Evolutionary conservation across 2,888 invertebrate genomes (phyloP), one percentile per base, ranked within the genome.

Genomic region (Dynastes hyllus): DNA sequence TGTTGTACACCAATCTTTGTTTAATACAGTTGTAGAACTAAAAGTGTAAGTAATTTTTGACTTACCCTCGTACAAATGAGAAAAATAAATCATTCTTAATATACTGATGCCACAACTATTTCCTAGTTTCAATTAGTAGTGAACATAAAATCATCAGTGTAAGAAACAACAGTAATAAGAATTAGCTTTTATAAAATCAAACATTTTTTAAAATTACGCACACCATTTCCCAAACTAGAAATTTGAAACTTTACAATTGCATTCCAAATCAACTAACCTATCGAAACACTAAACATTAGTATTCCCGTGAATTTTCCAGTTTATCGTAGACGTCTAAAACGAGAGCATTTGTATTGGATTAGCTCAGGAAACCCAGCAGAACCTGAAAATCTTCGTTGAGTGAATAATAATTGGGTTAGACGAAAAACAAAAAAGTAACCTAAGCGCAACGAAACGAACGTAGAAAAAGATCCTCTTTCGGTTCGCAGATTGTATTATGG

Each of bases 321-420:
- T 53, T 32, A 70, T 70, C 27, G 63, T 63, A 63, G 27, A 63
- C 58, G 32, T 70, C 22, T 22, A 22, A 32, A 53, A 73, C 22
- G 55, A 53, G 55, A 55, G 55, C 55, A 71, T 73, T 73, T 40
- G 58, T 61, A 73, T 73, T 73, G 27, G 37, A 73, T 73, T 73
- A 73, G 22, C 58, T 58, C 58, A 58, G 58, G 22, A 73, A 40
- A 61, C 22, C 58, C 55, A 40, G 61, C 11, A 40, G 9, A 73
- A 73, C 73, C 32, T 69, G 16, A 58, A 58, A 55, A 58, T 40
- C 55, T 73, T 22, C 73, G 9, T 55, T 37, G 45, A 40, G 58
- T 73, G 45, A 73, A 73, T 73, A 58, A 73, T 73, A 73, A 73
- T 73, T 73, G 58, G 55, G 22, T 73, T 58, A 58, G 58, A 40